phyloP scores from a whole-genome alignment of 1,140 invertebrate species.

The Hestina assimilis region DNA sequence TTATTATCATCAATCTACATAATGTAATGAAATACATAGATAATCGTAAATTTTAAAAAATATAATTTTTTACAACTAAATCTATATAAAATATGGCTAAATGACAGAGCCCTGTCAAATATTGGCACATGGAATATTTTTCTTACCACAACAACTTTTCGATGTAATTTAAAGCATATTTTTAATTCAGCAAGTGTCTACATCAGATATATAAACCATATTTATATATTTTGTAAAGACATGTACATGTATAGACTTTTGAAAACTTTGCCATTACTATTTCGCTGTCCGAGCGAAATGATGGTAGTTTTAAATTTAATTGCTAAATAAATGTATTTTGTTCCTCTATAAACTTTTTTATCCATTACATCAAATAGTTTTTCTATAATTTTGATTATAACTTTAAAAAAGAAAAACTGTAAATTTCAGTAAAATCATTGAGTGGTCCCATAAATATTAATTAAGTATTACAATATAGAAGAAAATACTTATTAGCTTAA shows the following conservation, averaged over 20 bases:
- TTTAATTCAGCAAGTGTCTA: conserved; percentile 36
- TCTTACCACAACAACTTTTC: conserved; percentile 36
- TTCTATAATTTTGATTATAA: neutral
- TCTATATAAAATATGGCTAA: conserved; percentile 71
- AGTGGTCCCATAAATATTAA: neutral
- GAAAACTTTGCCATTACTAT: conserved; percentile 28
- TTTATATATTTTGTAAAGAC: conserved; percentile 56
- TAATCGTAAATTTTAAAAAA: conserved; percentile 60
- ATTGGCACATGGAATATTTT: conserved; percentile 71
- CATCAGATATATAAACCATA: conserved; percentile 64
- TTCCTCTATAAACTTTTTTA: neutral
- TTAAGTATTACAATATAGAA: conserved; percentile 11
- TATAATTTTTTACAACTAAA: conserved; percentile 65
- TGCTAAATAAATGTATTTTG: neutral
- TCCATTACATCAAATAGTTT: neutral
- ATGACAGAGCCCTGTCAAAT: conserved; percentile 57
- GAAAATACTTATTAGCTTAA: conserved; percentile 9
- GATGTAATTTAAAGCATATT: conserved; percentile 52
- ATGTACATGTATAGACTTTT: no score
- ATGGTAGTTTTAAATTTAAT: conserved; percentile 17
- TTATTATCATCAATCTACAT: conserved; percentile 69
- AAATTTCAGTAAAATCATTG: neutral
- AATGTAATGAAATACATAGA: conserved; percentile 66
- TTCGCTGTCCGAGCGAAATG: conserved; percentile 30
- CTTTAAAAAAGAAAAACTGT: neutral